Conservation (phyloP, 2,113 vertebrate species). For the Tenebrosternarchus preto region DNA sequence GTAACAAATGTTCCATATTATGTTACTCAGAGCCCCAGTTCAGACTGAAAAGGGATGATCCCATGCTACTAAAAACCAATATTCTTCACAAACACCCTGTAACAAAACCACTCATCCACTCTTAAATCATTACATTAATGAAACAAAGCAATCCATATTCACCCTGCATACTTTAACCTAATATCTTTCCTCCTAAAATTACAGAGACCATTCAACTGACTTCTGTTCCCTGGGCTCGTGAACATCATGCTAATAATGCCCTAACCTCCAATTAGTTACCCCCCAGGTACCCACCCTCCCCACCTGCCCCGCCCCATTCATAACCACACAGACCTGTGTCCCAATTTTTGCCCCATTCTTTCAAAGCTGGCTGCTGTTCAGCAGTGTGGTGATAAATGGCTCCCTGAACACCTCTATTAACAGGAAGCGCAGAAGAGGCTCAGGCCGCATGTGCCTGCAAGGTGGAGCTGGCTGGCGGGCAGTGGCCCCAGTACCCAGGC, state of each 20-base stretch:
- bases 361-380: constrained; percentile 46
- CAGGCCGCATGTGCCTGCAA: constrained; percentile 3
- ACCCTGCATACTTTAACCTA: constrained; percentile 13
- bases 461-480: too few relatives aligned
- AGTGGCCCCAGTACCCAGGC: background rate
- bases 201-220: background rate
- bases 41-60: background rate
- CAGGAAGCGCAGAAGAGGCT: constrained; percentile 36
- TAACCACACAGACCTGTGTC: background rate
- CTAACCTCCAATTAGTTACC: background rate
- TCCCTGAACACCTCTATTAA: constrained; percentile 38
- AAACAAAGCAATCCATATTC: background rate
- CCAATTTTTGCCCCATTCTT: constrained; percentile 23
- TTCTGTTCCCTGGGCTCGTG: background rate
- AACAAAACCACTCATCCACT: constrained; percentile 12
- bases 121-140: constrained; percentile 2
- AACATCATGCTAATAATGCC: constrained; percentile 17
- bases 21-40: background rate
- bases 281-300: background rate
- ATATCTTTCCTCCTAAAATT: background rate
- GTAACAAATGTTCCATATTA: background rate
- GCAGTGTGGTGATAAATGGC: constrained; percentile 41
- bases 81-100: background rate
- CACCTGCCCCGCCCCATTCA: background rate
- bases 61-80: background rate